phyloP scores from a whole-genome alignment of 2,113 vertebrate species.

The Arothron firmamentum region DNA sequence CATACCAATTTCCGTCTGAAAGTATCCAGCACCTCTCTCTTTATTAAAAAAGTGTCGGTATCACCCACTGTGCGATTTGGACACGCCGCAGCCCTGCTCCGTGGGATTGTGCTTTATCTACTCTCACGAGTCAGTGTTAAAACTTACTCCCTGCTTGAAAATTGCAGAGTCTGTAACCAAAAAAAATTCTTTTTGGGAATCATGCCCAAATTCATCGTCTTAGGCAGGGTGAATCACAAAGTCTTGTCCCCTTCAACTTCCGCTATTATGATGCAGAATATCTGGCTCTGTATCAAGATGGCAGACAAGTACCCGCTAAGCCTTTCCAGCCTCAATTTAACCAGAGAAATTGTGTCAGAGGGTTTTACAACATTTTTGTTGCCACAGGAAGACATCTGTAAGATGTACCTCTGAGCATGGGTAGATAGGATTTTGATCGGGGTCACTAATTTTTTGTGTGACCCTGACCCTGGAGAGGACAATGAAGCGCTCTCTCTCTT shows the following conservation, averaged over 20 bases:
- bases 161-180: not conserved
- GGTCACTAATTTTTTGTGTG: not conserved
- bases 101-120: not conserved
- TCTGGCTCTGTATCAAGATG: not conserved
- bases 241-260: not conserved
- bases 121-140: not conserved
- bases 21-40: not conserved
- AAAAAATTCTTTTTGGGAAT: not conserved
- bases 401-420: conserved; percentile 1
- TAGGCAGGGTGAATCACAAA: not conserved
- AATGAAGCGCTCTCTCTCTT: not conserved
- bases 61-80: not conserved
- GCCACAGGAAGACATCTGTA: conserved; percentile 1
- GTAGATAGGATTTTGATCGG: not conserved
- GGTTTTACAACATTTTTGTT: conserved; percentile 6
- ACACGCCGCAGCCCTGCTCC: too few relatives aligned
- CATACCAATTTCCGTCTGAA: not conserved
- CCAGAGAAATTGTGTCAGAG: not conserved
- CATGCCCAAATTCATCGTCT: not conserved
- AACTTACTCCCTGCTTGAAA: too few relatives aligned
- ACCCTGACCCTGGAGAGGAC: not conserved
- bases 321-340: conserved; percentile 12
- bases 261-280: not conserved
- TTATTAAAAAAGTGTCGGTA: not conserved
- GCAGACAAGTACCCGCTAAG: not conserved